Evolutionary conservation across 2,113 vertebrate species (phyloP), one percentile per base, ranked within the genome.

Genomic region (Chascanopsetta lugubris): DNA sequence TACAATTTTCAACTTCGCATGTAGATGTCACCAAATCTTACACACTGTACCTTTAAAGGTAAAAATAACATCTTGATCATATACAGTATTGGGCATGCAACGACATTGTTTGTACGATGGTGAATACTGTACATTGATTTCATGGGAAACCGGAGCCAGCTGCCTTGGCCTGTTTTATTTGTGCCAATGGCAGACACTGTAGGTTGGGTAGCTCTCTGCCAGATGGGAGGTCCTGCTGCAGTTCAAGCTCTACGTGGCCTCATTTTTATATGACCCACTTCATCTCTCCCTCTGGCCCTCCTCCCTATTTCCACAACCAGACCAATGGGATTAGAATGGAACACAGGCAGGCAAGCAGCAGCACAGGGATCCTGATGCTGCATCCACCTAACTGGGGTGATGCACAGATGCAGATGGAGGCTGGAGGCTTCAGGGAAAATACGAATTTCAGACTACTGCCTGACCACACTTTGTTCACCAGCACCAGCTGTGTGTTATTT

Each of bases 241-340:
- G 81, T 81, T 84, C 80, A 76, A 82, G 61, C 81, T 75, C 82
- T 48, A 49, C 45, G 12, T 86, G 85, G 59, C 81, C 86, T 90
- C 57, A 62, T 84, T 90, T 87, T 72, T 76, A 50, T 24, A 8
- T 89, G 88, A 90, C 88, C 89, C 72, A 89, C 69, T 91, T 92
- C 80, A 12, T 58, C 26, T 42, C 48, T 60, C 34, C 13, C 20
- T 24, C 32, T 4, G 11, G 1, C 50, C 34, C 5, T 32, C 74
- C 54, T 54, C 46, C 70, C 53, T 43, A 8, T 62, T 40, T 36
- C 32, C 59, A 62, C 72, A 76, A 54, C 50, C 70, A 70, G 24
- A 51, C 50, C 36, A 49, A 42, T 25, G 27, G 79, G 85, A 91
- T 87, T 85, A 89, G 59, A 48, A n/a, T 11, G 30, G 50, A 27